Base-by-base conservation (phyloP, 1,140 invertebrate genomes). In the Protaetia brevitarsis region DNA sequence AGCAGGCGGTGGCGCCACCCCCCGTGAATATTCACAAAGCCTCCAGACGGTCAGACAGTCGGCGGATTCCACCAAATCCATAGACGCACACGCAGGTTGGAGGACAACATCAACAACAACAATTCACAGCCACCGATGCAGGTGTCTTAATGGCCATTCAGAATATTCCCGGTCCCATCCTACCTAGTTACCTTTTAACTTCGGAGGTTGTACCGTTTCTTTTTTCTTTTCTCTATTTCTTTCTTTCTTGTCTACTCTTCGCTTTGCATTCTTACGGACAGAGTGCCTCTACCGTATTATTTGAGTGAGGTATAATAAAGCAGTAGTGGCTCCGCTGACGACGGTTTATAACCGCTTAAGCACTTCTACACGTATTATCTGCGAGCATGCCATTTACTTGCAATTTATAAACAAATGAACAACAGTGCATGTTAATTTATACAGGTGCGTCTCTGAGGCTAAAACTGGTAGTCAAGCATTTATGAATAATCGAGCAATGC, bases 81-180 rank as follows among this genome's bases (percentile, higher is more conserved):
- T 27, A 27, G 13, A 51, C 3, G 41, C 41, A 26, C 26, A 51
- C 16, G 41, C 16, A 19, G 26, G 41, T 51, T 51, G 26, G 41
- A 51, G n/a, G n/a, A n/a, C n/a, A n/a, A n/a, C 41, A 51, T 8
- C 41, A 51, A 13, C 37, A 45, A 51, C 41, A 51, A 51, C 41
- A 37, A 16, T 10, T 37, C 51, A 29, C 27, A 31, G 27, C 57
- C 57, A 59, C 57, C 29, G 57, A 59, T 19, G 57, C 57, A 59
- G 57, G 57, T 59, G 57, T 59, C 16, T 59, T 59, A 59, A 59
- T 59, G 57, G 57, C 26, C 57, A 59, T 59, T 59, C 57, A 59
- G 41, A 28, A 29, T 59, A 31, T 59, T 59, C 26, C 30, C 26
- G 57, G 23, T 29, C 26, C 56, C 56, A 58, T 23, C 57, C 57